Percentiles rank a stretch among this genome's conserved stretches.
Evolutionary conservation across 2,797 vertebrate species (phyloP).

Genomic region (Xiphophorus birchmanni): DNA sequence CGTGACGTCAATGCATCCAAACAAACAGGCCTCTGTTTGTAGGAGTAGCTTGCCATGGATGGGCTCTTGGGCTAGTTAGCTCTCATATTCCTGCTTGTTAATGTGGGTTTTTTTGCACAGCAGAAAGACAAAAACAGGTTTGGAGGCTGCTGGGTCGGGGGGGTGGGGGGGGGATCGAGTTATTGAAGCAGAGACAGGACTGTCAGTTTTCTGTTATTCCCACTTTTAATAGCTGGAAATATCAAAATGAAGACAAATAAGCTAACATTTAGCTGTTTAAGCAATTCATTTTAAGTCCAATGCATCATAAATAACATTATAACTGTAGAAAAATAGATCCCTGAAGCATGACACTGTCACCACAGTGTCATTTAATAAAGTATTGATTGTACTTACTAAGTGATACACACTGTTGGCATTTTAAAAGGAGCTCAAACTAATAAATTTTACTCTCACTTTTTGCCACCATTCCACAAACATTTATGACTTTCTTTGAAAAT

Average conservation of each 20-base stretch:
- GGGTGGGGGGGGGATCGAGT: conserved; percentile 43
- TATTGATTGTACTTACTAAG: no score
- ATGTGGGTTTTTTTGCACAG: background rate
- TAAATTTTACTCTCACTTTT: no score
- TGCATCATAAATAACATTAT: no score
- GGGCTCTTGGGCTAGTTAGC: conserved; percentile 1
- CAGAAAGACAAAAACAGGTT: conserved; percentile 1
- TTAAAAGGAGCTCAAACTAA: background rate
- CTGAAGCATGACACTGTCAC: no score
- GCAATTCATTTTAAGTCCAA: no score
- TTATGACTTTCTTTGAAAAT: no score
- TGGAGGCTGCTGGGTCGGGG: conserved; percentile 11
- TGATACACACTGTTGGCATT: background rate
- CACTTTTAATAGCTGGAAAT: background rate
- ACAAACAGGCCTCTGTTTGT: conserved; percentile 69
- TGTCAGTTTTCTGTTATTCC: background rate
- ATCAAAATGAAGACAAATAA: no score
- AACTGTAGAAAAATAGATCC: no score
- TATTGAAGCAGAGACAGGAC: background rate
- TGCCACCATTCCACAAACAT: no score
- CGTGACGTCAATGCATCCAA: conserved; percentile 77
- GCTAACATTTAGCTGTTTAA: no score
- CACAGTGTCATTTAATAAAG: no score
- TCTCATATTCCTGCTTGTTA: background rate
- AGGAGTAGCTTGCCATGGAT: conserved; percentile 50